Evolutionary conservation across 2,113 vertebrate species (phyloP).

Genomic region (Melanostigma gelatinosum): DNA sequence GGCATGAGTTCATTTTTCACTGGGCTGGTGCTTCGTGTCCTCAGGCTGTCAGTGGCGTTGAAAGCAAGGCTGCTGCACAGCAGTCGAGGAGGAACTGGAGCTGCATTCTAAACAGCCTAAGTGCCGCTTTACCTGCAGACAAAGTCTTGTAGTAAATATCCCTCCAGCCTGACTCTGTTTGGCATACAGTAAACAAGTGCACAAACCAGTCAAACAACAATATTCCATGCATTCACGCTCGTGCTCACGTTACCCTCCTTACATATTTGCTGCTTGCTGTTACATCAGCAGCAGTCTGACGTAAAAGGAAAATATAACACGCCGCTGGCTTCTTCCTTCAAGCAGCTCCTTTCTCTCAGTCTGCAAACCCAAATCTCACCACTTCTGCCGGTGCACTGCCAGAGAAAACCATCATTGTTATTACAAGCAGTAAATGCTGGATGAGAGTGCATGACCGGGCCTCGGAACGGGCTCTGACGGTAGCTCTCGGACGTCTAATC

Average conservation of each 20-base stretch:
- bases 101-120: constrained; percentile 71
- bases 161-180: not conserved
- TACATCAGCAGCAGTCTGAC: not conserved
- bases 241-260: not conserved
- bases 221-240: not conserved
- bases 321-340: not conserved
- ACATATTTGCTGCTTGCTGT: constrained; percentile 1
- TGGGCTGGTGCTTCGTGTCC: constrained; percentile 62
- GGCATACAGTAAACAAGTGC: constrained; percentile 20
- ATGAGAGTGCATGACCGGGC: too few species aligned
- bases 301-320: not conserved
- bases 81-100: constrained; percentile 32
- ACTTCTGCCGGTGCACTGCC: not conserved
- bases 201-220: constrained; percentile 4
- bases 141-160: constrained; percentile 41
- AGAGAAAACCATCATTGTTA: too few species aligned
- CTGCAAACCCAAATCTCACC: not conserved
- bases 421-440: too few species aligned
- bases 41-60: constrained; percentile 70
- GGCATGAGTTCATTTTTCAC: constrained; percentile 58
- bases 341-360: not conserved
- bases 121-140: constrained; percentile 65
- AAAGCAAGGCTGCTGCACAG: constrained; percentile 62
- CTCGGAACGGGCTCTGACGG: too few species aligned
- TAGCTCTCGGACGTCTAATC: too few species aligned